Base-by-base conservation (phyloP, 2,113 vertebrate species). In the Rhea americana region DNA sequence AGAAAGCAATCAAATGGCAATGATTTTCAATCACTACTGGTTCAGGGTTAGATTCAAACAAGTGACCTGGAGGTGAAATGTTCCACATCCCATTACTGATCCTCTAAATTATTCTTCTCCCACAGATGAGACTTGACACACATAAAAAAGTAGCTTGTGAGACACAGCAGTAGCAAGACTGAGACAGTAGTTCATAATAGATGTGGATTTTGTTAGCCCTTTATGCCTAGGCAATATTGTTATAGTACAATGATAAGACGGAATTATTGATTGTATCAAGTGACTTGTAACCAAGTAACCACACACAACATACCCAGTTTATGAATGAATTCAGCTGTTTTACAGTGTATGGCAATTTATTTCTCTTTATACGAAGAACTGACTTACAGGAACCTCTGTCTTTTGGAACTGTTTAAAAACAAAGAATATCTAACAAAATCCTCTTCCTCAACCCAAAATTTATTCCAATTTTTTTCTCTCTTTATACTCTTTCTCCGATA, bases 51-150 rank as follows among this genome's bases (percentile, higher is more conserved):
- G 95, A 95, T 93, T 95, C 94, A 84, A 95, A 89, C 93, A 91
- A 91, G 94, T 95, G 94, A 96, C 96, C 96, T 96, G 91, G 41
- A 96, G 95, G 93, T 96, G 94, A 94, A 96, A 95, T 73, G 88
- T 91, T 96, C 91, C 95, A 89, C 86, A 95, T 95, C 94, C 92
- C 81, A 96, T 96, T 96, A 96, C 94, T 74, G 94, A 87, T 85
- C 94, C 83, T 96, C 74, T 94, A 95, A 95, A 96, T 94, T 93
- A 96, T 96, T 85, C 93, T 96, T 96, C 90, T 77, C 81, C 91
- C 90, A 91, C 88, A 94, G 90, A 94, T 89, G 83, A 90, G 86
- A 77, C 71, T 89, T 94, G 94, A 82, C 86, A 94, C 82, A 91
- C 66, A 89, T 79, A 70, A 91, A 93, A 90, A 82, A 65, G 43